These are phyloP conservation scores for Clivina fossor DNA, from an alignment of 2,888 invertebrate species.

Conservation along the genomic window DNA sequence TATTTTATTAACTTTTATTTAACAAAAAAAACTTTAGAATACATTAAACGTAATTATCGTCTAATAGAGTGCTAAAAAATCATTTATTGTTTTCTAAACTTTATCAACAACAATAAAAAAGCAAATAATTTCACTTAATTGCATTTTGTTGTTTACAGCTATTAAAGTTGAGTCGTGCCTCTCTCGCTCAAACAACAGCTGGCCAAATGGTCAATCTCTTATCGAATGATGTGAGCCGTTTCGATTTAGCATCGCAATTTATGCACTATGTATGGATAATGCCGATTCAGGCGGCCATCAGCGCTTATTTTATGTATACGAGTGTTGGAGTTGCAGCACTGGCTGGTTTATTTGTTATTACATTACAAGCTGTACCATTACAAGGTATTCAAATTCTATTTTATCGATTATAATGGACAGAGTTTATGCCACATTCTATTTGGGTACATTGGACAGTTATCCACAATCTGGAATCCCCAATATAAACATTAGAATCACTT, in stretches of 20 bases:
- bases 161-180: constrained; percentile 64
- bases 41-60: no score
- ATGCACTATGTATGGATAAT: constrained; percentile 80
- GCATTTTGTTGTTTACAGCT: constrained; percentile 51
- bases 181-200: constrained; percentile 78
- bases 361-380: constrained; percentile 56
- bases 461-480: no score
- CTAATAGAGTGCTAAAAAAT: no score
- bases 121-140: no score
- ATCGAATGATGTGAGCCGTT: constrained; percentile 82
- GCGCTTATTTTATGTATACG: constrained; percentile 62
- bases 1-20: no score
- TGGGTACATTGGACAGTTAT: no score
- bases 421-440: no score
- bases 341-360: constrained; percentile 63
- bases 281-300: constrained; percentile 71
- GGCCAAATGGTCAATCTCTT: constrained; percentile 83
- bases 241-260: constrained; percentile 70
- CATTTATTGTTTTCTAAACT: no score
- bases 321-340: constrained; percentile 60
- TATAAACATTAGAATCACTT: no score
- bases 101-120: no score
- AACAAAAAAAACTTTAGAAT: no score
- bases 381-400: constrained; percentile 53
- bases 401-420: no score